These are phyloP conservation scores for Eupithecia insigniata DNA, from an alignment of 2,888 invertebrate genomes.

Conservation along the genomic window DNA sequence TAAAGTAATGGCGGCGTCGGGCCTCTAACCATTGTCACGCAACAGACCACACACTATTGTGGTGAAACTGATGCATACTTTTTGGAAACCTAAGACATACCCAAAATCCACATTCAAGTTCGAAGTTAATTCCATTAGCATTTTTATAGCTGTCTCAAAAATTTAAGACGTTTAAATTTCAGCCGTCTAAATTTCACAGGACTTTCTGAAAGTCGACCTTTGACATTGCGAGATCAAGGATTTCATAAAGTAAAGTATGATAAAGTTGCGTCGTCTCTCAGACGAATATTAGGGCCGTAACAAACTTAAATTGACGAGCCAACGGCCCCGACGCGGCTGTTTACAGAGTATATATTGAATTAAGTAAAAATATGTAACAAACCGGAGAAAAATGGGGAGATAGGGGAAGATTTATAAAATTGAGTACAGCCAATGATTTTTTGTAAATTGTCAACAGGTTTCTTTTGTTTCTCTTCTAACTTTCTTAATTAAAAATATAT, in stretches of 20 bases:
- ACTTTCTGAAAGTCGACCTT: constrained; percentile 36
- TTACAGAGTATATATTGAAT: constrained; percentile 38
- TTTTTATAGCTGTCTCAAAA: constrained; percentile 2
- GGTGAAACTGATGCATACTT: neutral
- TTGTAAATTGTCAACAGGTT: neutral
- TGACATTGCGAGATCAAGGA: constrained; percentile 36
- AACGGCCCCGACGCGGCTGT: constrained; percentile 35
- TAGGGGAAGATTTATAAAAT: neutral
- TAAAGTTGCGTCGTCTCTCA: constrained; percentile 32
- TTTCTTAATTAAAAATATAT: neutral
- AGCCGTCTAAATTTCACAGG: constrained; percentile 9
- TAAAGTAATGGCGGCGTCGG: too few relatives aligned
- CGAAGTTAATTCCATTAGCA: neutral
- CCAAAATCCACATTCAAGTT: neutral
- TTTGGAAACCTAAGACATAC: neutral
- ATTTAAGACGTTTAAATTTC: neutral
- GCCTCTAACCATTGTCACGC: too few relatives aligned
- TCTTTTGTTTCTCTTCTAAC: neutral
- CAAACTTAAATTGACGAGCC: constrained; percentile 42
- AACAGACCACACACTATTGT: too few relatives aligned
- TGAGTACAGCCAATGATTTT: neutral
- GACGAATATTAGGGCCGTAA: constrained; percentile 31
- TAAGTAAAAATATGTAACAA: constrained; percentile 33
- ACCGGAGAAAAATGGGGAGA: constrained; percentile 15
- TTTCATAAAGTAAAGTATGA: constrained; percentile 43